A percentile compares a stretch with the other conserved stretches of the same genome.
Conservation (phyloP, 1,140 invertebrate genomes). For the Sipha flava region DNA sequence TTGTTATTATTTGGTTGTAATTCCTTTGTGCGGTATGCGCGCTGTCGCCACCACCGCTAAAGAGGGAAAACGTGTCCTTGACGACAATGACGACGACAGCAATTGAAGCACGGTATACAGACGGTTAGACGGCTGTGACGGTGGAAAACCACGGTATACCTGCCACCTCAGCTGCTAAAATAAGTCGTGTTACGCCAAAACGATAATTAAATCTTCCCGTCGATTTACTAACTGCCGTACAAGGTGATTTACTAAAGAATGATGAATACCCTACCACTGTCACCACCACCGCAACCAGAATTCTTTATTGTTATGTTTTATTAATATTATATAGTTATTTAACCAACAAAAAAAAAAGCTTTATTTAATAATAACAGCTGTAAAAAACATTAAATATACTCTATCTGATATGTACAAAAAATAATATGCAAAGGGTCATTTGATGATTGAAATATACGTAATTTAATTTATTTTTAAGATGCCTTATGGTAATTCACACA, state of each 20-base stretch:
- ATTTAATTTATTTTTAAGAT: background rate
- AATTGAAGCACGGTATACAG: too few relatives aligned
- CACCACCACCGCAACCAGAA: background rate
- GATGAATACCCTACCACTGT: background rate
- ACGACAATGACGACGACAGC: background rate
- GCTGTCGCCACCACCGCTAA: background rate
- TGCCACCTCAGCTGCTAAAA: constrained; percentile 3
- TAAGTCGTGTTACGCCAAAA: constrained; percentile 19
- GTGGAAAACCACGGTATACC: background rate
- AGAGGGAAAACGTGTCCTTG: constrained; percentile 10
- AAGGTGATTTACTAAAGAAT: constrained; percentile 10
- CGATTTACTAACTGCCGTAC: background rate
- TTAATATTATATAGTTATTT: too few relatives aligned
- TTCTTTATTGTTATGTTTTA: too few relatives aligned
- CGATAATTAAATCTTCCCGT: constrained; percentile 20
- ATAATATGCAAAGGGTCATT: too few relatives aligned
- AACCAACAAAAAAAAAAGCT: too few relatives aligned
- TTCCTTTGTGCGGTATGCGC: background rate
- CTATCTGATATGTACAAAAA: too few relatives aligned
- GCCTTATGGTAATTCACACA: too few relatives aligned
- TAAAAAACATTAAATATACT: too few relatives aligned
- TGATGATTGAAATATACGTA: background rate
- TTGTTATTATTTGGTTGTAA: background rate
- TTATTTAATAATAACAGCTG: too few relatives aligned
- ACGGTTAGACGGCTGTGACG: background rate